phyloP scores from a whole-genome alignment of 2,797 vertebrate species.

The Erethizon dorsatum region DNA sequence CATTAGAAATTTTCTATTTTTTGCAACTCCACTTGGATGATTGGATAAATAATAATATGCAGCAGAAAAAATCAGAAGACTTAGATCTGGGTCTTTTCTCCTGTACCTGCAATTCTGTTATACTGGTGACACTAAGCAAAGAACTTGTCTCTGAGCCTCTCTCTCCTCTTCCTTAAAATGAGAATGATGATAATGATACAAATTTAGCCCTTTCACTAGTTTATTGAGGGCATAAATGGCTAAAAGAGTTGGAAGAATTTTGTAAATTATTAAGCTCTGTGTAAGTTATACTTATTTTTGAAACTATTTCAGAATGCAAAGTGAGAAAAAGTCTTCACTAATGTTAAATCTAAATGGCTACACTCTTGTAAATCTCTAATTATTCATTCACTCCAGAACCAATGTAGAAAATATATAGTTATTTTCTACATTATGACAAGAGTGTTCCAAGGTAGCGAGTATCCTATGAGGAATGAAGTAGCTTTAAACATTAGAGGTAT shows the following conservation, averaged over 20 bases:
- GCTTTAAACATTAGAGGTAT: not conserved
- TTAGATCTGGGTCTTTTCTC: not conserved
- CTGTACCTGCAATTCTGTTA: not conserved
- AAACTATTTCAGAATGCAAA: conserved; percentile 66
- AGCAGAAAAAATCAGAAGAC: not conserved
- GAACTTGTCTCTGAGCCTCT: not conserved
- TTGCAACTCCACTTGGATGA: not conserved
- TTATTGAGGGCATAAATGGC: not conserved
- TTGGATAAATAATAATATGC: not conserved
- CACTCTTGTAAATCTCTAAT: not conserved
- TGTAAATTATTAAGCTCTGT: not conserved
- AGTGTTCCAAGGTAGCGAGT: not conserved
- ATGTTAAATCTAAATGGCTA: conserved; percentile 19
- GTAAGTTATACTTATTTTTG: not conserved
- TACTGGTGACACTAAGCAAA: not conserved
- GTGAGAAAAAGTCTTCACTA: not conserved
- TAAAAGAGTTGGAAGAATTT: not conserved
- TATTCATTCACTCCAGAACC: conserved; percentile 7
- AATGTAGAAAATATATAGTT: conserved; percentile 43
- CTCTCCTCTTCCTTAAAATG: not conserved
- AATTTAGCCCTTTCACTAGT: not conserved
- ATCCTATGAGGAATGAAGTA: not conserved
- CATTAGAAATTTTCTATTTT: not conserved
- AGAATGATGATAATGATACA: not conserved
- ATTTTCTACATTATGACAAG: conserved; percentile 49